These are phyloP conservation scores for Rhinopomastus cyanomelas DNA, from an alignment of 2,113 vertebrate genomes.

Conservation along the genomic window DNA sequence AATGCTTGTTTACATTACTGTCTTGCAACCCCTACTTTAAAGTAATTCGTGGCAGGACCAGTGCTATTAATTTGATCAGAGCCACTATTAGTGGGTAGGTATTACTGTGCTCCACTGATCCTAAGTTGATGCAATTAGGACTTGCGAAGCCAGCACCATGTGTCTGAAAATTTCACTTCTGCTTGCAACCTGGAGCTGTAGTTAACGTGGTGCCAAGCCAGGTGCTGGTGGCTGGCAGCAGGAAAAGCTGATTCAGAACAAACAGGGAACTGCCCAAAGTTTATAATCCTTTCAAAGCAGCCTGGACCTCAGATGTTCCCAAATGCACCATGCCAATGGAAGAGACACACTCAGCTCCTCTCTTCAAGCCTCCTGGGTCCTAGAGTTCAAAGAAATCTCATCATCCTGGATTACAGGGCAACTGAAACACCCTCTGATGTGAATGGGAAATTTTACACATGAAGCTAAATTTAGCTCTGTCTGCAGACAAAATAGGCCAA, in stretches of 20 bases:
- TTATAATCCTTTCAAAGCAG: background rate
- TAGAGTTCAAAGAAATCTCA: background rate
- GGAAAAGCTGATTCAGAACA: background rate
- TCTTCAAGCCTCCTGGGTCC: background rate
- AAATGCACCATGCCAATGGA: background rate
- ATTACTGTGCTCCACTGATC: conserved; percentile 70
- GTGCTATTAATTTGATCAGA: conserved; percentile 66
- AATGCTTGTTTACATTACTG: conserved; percentile 68
- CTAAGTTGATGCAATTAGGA: conserved; percentile 62
- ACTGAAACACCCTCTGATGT: background rate
- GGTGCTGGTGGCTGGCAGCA: background rate
- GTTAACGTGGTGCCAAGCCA: background rate
- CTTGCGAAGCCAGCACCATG: background rate
- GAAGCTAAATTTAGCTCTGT: background rate
- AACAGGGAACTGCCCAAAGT: background rate
- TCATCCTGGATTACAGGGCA: background rate
- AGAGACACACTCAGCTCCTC: background rate
- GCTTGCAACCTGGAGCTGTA: conserved; percentile 5
- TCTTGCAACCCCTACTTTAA: conserved; percentile 59
- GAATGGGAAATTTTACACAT: background rate
- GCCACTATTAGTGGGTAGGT: conserved; percentile 54
- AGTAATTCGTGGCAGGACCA: conserved; percentile 59
- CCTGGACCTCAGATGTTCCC: background rate
- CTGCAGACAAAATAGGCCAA: background rate
- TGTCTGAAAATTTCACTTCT: conserved; percentile 48